These are phyloP conservation scores for Paracyclopina nana DNA, from an alignment of 1,140 invertebrate genomes.

Conservation along the genomic window DNA sequence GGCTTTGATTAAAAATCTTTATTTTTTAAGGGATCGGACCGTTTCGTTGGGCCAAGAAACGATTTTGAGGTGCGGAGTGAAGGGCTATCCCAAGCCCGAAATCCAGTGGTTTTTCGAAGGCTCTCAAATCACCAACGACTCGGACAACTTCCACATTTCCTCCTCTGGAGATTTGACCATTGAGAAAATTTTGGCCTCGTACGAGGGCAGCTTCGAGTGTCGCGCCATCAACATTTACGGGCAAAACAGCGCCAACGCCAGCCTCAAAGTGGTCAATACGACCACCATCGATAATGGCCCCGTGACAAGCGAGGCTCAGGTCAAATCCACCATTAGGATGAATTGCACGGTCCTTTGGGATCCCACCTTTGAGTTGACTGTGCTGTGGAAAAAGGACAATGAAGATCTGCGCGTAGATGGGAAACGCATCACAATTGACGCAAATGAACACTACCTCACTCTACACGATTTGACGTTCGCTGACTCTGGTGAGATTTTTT, in stretches of 20 bases:
- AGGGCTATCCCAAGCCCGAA: background rate
- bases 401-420: background rate
- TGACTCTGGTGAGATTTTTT: too few relatives aligned
- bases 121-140: background rate
- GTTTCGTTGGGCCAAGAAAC: background rate
- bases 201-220: background rate
- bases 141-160: background rate
- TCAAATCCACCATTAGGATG: background rate
- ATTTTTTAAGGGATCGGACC: background rate
- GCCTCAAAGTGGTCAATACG: background rate
- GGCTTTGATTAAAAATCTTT: too few relatives aligned
- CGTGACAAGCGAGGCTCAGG: background rate
- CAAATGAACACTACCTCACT: too few relatives aligned
- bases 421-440: too few relatives aligned
- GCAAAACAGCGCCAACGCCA: background rate
- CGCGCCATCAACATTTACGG: background rate
- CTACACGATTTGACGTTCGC: too few relatives aligned
- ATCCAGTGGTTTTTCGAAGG: background rate
- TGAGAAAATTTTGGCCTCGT: background rate
- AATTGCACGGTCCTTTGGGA: background rate
- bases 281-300: background rate
- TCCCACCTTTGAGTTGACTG: background rate
- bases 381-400: background rate
- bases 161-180: background rate
- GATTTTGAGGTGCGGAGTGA: background rate